Conservation (phyloP, 2,113 vertebrate species). For the Rhea americana region DNA sequence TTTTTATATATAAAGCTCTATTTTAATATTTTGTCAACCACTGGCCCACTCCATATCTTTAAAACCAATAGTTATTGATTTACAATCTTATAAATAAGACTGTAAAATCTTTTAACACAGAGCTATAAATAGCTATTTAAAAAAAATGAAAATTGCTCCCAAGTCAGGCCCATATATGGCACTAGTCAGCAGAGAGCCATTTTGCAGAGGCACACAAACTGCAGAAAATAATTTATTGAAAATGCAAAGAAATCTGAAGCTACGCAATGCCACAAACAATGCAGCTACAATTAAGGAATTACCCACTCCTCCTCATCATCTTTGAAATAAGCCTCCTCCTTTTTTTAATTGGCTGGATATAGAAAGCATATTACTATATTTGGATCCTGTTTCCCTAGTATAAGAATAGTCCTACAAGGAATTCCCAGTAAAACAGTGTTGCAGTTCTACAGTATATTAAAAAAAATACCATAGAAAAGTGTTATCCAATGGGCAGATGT, state of each 20-base stretch:
- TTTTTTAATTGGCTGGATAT: constrained; percentile 53
- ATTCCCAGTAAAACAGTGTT: constrained; percentile 54
- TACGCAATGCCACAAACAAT: not conserved
- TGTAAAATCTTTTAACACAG: not conserved
- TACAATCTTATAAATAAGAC: not conserved
- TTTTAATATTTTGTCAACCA: not conserved
- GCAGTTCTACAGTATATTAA: constrained; percentile 26
- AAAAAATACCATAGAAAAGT: constrained; percentile 55
- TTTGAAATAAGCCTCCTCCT: constrained; percentile 32
- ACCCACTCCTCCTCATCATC: constrained; percentile 32
- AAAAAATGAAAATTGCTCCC: constrained; percentile 30
- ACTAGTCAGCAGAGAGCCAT: constrained; percentile 6
- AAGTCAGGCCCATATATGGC: constrained; percentile 43
- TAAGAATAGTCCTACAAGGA: constrained; percentile 54
- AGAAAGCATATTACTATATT: constrained; percentile 52
- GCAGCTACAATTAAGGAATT: constrained; percentile 47
- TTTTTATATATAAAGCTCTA: not conserved
- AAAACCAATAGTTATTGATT: constrained; percentile 47
- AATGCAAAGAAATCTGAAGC: constrained; percentile 28
- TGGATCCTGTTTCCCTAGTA: constrained; percentile 45
- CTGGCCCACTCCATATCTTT: not conserved
- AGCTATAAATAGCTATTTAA: constrained; percentile 40
- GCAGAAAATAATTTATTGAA: constrained; percentile 48
- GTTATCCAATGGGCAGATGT: constrained; percentile 82
- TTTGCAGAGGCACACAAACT: not conserved